Base-by-base conservation (phyloP, 1,140 invertebrate species). In the Vanessa tameamea region DNA sequence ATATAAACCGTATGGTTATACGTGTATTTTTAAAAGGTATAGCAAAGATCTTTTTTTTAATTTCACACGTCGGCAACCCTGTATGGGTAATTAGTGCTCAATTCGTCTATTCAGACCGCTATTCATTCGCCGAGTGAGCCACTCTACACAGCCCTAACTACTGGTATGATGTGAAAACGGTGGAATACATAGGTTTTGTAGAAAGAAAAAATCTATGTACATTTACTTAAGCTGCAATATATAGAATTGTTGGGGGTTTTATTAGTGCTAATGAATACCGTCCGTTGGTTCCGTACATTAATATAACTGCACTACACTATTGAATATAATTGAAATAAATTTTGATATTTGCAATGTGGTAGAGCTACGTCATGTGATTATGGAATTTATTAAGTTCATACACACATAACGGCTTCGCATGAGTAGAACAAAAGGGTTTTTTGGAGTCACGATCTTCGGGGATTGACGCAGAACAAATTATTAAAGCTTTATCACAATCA, bases 61-160 rank as follows among this genome's bases (percentile, higher is more conserved):
- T 90, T 92, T 91, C 86, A 89, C 90, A 88, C 90, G 77, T 87
- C 87, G 87, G 63, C 79, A 84, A 78, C 59, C 76, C 66, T 80
- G 88, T 90, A 89, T 92, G 88, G 89, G 85, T 91, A 92, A 92
- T 92, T 92, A 92, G 89, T 86, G 88, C 82, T 90, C 90, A 89
- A 92, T 92, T 84, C 85, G 80, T 79, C 83, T 89, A 92, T 92
- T 91, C 89, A 91, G 63, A 64, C 68, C 59, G 72, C 78, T 77
- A 88, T 89, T 89, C 87, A 85, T 79, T 61, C 57, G 76, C 48
- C 70, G 83, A 87, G 87, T 78, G 82, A 78, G 82, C 77, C 80
- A 86, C 84, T 86, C 77, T 51, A 68, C 67, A 55, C 65, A 64
- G 63, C 77, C 79, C 73, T 73, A 80, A 80, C 78, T 78, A 80